Conservation (phyloP, 2,888 invertebrate genomes). For the Tholera decimalis region DNA sequence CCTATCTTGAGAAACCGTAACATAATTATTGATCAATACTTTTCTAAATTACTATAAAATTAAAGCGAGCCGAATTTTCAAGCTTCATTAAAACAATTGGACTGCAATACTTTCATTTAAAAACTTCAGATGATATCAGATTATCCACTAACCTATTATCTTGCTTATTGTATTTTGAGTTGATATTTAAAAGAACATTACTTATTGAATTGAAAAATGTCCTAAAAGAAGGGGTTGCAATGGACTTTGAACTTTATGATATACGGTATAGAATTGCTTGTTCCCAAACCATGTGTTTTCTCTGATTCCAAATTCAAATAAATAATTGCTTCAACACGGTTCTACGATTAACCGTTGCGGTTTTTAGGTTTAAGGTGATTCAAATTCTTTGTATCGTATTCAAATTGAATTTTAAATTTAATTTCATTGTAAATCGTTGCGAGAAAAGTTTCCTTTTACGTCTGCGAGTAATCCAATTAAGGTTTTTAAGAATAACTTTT, state of each 20-base stretch:
- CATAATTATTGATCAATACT: no score
- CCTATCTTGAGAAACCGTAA: no score
- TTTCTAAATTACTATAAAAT: no score
- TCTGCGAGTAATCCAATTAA: constrained; percentile 35
- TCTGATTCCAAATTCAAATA: not conserved
- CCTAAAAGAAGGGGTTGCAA: not conserved
- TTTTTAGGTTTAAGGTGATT: constrained; percentile 73
- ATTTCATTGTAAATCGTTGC: constrained; percentile 69
- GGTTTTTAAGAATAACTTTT: not conserved
- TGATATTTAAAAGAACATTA: not conserved
- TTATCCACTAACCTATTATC: not conserved
- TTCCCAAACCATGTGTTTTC: not conserved
- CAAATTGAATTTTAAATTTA: constrained; percentile 74
- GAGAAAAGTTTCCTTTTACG: constrained; percentile 33
- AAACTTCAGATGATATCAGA: not conserved
- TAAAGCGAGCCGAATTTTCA: no score
- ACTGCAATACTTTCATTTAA: constrained; percentile 49
- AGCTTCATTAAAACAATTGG: no score
- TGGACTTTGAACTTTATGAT: not conserved
- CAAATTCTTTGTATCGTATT: constrained; percentile 73
- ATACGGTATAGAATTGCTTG: not conserved
- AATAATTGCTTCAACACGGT: constrained; percentile 76
- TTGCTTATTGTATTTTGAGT: not conserved
- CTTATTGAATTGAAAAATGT: not conserved
- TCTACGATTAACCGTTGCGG: constrained; percentile 74